phyloP scores from a whole-genome alignment of 2,888 invertebrate genomes.

The Caenorhabditis sp. region DNA sequence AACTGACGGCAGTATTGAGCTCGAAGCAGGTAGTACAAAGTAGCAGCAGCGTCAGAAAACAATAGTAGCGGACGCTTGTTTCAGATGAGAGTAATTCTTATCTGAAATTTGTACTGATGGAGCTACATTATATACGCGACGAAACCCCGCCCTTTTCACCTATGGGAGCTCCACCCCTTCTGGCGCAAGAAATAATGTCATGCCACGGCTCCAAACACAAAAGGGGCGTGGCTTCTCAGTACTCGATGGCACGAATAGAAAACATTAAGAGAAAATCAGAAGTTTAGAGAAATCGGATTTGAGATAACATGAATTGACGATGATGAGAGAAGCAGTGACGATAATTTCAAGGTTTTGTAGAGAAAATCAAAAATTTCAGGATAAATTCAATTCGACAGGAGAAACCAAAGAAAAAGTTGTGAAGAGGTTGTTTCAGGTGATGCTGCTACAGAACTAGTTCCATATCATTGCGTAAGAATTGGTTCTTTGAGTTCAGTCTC shows the following conservation, averaged over 20 bases:
- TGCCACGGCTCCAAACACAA: conserved; percentile 7
- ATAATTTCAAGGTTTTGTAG: no score
- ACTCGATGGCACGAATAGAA: neutral
- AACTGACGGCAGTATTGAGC: no score
- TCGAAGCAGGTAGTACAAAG: no score
- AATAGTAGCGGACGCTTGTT: no score
- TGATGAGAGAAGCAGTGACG: neutral
- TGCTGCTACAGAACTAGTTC: neutral
- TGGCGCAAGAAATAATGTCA: conserved; percentile 24
- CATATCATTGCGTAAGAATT: neutral
- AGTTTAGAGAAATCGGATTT: neutral
- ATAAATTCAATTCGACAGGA: neutral
- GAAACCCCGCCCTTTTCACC: conserved; percentile 22
- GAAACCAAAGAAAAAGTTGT: neutral
- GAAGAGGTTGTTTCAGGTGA: neutral
- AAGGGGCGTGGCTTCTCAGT: conserved; percentile 17
- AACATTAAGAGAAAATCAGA: neutral
- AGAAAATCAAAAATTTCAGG: neutral
- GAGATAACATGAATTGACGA: neutral
- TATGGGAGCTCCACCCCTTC: conserved; percentile 17
- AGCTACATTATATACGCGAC: conserved; percentile 18
- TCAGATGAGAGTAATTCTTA: neutral
- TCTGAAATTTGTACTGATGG: conserved; percentile 19
- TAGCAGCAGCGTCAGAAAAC: no score
- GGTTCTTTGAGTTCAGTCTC: neutral